phyloP scores from a whole-genome alignment of 2,113 vertebrate species.

The Pristiophorus japonicus region DNA sequence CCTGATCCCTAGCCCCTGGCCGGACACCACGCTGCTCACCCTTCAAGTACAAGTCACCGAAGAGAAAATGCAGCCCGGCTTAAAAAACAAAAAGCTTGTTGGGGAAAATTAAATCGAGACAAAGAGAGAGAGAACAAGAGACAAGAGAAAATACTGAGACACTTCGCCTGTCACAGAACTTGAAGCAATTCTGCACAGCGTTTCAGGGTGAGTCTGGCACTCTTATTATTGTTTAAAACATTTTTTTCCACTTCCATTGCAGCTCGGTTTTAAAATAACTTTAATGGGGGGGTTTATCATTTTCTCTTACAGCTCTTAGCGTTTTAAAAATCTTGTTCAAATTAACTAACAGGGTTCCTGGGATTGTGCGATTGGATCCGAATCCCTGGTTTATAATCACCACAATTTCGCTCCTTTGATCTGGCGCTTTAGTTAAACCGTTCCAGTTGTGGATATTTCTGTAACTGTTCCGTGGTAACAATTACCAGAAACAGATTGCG shows the following conservation, averaged over 20 bases:
- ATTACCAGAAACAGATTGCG: conserved; percentile 5
- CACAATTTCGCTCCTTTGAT: neutral
- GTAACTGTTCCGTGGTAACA: neutral
- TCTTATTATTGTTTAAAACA: neutral
- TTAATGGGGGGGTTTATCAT: neutral
- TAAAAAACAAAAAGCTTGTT: neutral
- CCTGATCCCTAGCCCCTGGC: neutral
- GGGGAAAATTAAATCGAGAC: neutral
- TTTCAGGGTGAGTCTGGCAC: neutral
- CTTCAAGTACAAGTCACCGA: neutral
- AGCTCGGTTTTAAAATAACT: neutral
- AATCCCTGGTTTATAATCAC: conserved; percentile 1
- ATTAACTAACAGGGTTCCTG: neutral
- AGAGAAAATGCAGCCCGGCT: neutral
- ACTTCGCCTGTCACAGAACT: neutral
- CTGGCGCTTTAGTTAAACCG: neutral
- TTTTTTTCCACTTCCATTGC: neutral
- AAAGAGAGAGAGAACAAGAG: too few species aligned
- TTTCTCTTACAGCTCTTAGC: neutral
- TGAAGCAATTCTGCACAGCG: neutral
- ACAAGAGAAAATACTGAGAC: neutral
- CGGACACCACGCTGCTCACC: neutral
- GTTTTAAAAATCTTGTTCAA: too few species aligned
- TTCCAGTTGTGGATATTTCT: conserved; percentile 25
- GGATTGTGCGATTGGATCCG: neutral